Base-by-base conservation (phyloP, 2,797 vertebrate genomes). In the Karalla daura region DNA sequence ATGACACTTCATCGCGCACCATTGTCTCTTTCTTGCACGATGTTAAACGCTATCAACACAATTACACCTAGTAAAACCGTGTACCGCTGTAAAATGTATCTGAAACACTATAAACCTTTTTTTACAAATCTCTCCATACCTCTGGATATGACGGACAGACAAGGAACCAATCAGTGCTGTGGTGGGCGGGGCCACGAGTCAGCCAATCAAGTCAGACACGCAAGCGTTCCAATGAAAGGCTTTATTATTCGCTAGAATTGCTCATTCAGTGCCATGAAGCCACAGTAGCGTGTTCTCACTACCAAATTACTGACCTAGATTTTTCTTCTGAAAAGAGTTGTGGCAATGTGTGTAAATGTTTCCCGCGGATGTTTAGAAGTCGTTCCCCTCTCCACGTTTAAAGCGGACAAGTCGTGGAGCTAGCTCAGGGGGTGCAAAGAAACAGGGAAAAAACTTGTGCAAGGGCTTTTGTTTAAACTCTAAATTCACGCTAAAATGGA, bases 401-500 rank as follows among this genome's bases (percentile, higher is more conserved):
- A 76, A 36, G 21, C 21, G 21, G 64, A 40, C 32, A 28, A 32
- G 3, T 49, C 30, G 36, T 45, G 74, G 77, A 80, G 66, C 50
- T 68, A 82, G 69, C 63, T 63, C 18, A 40, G 58, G 65, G 43
- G 43, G 45, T 51, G 30, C 63, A 28, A 32, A 52, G 43, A 15
- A 5, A n/a, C n/a, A n/a, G n/a, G n/a, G n/a, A n/a, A n/a, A n/a
- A 43, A 53, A 76, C 40, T 78, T 58, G 5, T 23, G 37, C 30
- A 7, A 23, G 47, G 39, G 55, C n/a, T 43, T 71, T 49, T 17
- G 37, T 44, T 39, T 15, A 63, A 33, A 52, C 46, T 66, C 76
- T 4, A 63, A 70, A 59, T 51, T 50, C 15, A 67, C 35, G 7
- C 17, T 23, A 87, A 85, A 63, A 95, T 94, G 93, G 93, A 94